These are phyloP conservation scores for Brachionus calyciflorus DNA, from an alignment of 1,140 invertebrate species.

Conservation along the genomic window DNA sequence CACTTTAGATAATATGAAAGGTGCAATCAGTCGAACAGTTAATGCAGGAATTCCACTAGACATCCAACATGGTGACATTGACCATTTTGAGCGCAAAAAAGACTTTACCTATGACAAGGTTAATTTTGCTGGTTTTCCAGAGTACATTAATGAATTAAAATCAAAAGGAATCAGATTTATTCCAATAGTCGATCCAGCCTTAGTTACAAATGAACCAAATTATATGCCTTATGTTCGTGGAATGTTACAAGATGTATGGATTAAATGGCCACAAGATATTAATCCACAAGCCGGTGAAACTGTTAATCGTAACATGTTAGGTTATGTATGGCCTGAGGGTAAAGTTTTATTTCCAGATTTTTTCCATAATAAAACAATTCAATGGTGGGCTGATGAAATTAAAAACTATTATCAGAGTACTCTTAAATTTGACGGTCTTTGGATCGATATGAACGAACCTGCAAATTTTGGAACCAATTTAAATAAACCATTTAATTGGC, in stretches of 20 bases:
- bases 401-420: conserved; percentile 65
- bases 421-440: conserved; percentile 70
- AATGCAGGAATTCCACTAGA: conserved; percentile 51
- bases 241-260: conserved; percentile 50
- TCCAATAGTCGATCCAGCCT: conserved; percentile 56
- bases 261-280: conserved; percentile 53
- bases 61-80: conserved; percentile 60
- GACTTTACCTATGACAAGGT: conserved; percentile 60
- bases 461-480: conserved; percentile 59
- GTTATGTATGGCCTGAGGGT: conserved; percentile 71
- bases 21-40: conserved; percentile 8
- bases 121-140: conserved; percentile 55
- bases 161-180: conserved; percentile 56
- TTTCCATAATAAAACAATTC: conserved; percentile 70
- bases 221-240: conserved; percentile 55
- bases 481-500: conserved; percentile 57
- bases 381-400: conserved; percentile 75
- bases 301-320: conserved; percentile 36
- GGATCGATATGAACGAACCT: conserved; percentile 58
- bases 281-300: conserved; percentile 49
- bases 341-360: conserved; percentile 79
- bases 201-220: conserved; percentile 53
- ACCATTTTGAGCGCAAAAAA: conserved; percentile 57
- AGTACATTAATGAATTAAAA: conserved; percentile 58
- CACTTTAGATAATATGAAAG: conserved; percentile 50